phyloP scores from a whole-genome alignment of 2,113 vertebrate genomes.

The Micromys minutus region DNA sequence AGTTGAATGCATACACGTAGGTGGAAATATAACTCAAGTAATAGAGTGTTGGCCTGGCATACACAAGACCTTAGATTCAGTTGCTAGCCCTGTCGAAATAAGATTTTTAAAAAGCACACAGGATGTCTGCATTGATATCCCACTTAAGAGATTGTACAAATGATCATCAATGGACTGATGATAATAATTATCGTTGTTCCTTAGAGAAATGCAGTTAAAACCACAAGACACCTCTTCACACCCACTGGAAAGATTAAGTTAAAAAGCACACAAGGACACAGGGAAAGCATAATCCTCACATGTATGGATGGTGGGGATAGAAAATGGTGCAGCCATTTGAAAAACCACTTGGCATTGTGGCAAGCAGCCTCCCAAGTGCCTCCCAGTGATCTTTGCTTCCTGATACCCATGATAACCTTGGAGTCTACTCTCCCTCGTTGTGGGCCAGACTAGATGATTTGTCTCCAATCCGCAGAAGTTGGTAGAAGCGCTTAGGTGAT shows the following conservation, averaged over 20 bases:
- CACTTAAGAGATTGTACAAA: slow-evolving; percentile 49
- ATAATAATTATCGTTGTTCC: slow-evolving; percentile 4
- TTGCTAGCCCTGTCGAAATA: background rate
- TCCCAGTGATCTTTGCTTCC: background rate
- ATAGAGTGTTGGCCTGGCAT: background rate
- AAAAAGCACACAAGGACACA: slow-evolving; percentile 31
- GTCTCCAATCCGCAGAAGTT: background rate
- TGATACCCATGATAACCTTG: background rate
- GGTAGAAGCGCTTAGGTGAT: background rate
- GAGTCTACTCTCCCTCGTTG: background rate
- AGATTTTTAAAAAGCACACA: background rate
- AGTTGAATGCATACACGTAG: slow-evolving; percentile 2
- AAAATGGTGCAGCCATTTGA: background rate
- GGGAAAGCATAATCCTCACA: background rate
- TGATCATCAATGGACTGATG: background rate
- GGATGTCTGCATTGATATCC: slow-evolving; percentile 52
- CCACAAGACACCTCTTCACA: slow-evolving; percentile 4
- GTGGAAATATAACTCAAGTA: background rate
- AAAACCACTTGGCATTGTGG: background rate
- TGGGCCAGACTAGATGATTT: background rate
- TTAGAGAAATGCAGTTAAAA: slow-evolving; percentile 45
- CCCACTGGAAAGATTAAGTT: background rate
- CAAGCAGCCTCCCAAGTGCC: background rate
- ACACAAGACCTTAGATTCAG: no score
- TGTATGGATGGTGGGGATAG: background rate